Conservation (phyloP, 2,113 vertebrate species). For the Bagarius yarrelli region DNA sequence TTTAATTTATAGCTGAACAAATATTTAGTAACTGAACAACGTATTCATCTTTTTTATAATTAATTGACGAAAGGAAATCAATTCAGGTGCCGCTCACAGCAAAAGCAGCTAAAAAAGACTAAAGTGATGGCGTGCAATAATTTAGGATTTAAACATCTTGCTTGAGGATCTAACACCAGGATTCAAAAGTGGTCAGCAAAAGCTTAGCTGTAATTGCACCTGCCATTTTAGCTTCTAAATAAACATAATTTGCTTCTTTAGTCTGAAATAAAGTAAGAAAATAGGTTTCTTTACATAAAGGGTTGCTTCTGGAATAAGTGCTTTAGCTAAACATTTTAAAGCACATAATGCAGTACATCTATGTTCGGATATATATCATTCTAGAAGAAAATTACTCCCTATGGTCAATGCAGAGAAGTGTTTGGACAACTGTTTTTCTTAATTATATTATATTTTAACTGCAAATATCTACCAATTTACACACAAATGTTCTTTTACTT, state of each 20-base stretch:
- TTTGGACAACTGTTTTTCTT: no score
- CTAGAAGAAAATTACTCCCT: neutral
- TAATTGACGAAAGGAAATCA: conserved; percentile 12
- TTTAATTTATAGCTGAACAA: neutral
- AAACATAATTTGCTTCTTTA: neutral
- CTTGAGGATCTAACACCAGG: neutral
- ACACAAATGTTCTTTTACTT: no score
- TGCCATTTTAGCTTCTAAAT: conserved; percentile 5
- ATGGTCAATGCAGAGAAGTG: no score
- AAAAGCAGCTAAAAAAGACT: neutral
- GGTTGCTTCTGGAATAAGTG: neutral
- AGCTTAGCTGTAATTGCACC: neutral
- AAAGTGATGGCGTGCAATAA: no score
- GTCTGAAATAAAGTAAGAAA: neutral
- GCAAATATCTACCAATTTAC: no score
- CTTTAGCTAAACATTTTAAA: neutral
- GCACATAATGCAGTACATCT: neutral
- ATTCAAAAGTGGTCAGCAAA: conserved; percentile 1
- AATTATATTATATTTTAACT: no score
- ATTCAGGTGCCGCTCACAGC: neutral
- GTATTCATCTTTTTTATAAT: conserved; percentile 3
- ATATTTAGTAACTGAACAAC: neutral
- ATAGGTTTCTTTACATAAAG: neutral
- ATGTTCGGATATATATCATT: neutral
- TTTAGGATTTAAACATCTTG: neutral